These are phyloP conservation scores for Leptinotarsa lineolata DNA, from an alignment of 1,140 invertebrate species.

Conservation along the genomic window DNA sequence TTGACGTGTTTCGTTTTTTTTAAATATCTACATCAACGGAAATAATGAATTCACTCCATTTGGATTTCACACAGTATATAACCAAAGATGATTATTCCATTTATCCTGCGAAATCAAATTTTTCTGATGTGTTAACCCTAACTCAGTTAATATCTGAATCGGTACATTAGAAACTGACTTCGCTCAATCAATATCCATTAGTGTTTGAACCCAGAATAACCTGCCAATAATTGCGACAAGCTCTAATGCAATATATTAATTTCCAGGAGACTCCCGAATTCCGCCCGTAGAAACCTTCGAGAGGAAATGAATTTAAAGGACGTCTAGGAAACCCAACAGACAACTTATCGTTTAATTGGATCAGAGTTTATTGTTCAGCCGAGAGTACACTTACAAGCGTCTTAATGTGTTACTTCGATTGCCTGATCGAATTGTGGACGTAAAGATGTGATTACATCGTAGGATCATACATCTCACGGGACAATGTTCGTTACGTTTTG, in stretches of 20 bases:
- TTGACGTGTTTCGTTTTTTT: no score
- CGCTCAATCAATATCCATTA: neutral
- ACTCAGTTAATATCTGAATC: no score
- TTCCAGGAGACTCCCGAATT: neutral
- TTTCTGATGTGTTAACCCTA: no score
- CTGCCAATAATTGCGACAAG: neutral
- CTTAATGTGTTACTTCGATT: neutral
- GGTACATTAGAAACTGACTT: no score
- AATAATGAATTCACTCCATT: no score
- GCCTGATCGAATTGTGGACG: slow-evolving; percentile 1
- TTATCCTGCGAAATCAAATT: no score
- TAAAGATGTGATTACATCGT: slow-evolving; percentile 12
- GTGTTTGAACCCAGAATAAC: neutral
- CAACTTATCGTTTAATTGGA: neutral
- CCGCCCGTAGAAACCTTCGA: neutral
- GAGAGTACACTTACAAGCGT: neutral
- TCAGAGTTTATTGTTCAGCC: neutral
- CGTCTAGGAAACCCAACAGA: neutral
- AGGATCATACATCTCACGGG: neutral
- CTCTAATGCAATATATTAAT: slow-evolving; percentile 11
- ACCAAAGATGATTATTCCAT: no score
- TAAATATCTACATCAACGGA: no score
- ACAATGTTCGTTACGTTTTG: slow-evolving; percentile 7
- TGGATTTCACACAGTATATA: no score
- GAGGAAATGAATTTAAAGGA: slow-evolving; percentile 13